These are phyloP conservation scores for Byasa hedistus DNA, from an alignment of 2,888 invertebrate genomes.

Conservation along the genomic window DNA sequence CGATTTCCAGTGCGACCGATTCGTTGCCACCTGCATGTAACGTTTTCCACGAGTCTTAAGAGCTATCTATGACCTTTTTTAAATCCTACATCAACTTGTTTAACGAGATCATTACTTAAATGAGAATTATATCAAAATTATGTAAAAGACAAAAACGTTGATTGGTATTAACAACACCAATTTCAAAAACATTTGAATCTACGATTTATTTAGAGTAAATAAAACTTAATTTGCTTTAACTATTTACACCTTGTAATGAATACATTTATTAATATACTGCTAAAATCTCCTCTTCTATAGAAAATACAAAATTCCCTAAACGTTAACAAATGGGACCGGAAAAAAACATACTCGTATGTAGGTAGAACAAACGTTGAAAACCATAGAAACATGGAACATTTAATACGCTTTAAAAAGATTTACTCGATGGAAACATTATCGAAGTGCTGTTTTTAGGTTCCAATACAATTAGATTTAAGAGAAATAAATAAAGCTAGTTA, in stretches of 20 bases:
- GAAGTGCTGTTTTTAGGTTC: constrained; percentile 31
- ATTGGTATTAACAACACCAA: no score
- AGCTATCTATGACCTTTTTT: no score
- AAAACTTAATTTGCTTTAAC: neutral
- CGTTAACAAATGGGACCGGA: constrained; percentile 14
- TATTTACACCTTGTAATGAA: constrained; percentile 6
- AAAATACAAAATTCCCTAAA: constrained; percentile 28
- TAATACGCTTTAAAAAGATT: constrained; percentile 26
- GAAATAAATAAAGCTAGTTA: constrained; percentile 40
- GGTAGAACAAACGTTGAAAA: constrained; percentile 1
- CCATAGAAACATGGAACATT: constrained; percentile 1
- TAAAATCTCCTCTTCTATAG: neutral
- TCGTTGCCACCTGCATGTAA: no score
- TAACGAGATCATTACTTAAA: no score
- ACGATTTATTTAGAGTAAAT: no score
- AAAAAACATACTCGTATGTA: no score
- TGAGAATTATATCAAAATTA: no score
- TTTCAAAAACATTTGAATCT: no score
- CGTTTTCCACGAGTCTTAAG: no score
- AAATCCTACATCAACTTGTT: no score
- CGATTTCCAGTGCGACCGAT: no score
- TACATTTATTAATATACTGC: neutral
- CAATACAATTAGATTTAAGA: constrained; percentile 34
- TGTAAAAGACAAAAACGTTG: no score
- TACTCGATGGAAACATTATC: constrained; percentile 16